Base-by-base conservation (phyloP, 2,797 vertebrate genomes). In the Lemur catta region DNA sequence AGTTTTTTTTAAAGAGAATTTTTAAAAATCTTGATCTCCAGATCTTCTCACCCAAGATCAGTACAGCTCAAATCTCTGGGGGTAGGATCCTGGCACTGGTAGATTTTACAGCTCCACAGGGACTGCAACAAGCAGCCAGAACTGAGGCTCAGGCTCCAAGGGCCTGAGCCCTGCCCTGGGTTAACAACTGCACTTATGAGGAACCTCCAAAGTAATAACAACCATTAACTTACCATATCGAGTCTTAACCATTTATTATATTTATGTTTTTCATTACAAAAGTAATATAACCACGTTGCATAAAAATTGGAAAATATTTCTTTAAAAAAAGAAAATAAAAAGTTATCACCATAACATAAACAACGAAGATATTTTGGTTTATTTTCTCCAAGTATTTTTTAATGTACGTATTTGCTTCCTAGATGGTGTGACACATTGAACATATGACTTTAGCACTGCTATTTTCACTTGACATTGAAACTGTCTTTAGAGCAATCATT, bases 181-280 rank as follows among this genome's bases (percentile, higher is more conserved):
- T 71, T 59, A 92, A n/a, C 10, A 78, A 20, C 6, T 50, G 18
- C 35, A 67, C 38, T 43, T 13, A 79, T 46, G 41, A 93, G 18
- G 35, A 93, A 48, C n/a, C 50, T 65, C 82, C 59, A 75, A 76
- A 78, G 48, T 76, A 88, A 84, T 48, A 94, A 90, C 22, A 71
- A 13, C 35, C n/a, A 69, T 84, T 88, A 72, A 35, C 50, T 84
- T 80, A 90, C 72, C 57, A 85, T 46, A 41, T 22, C 35, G 11
- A 18, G 14, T 43, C 38, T 86, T 52, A 80, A 67, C 57, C 72
- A 38, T 78, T 88, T 35, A 28, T 43, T 59, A 52, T 93, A 87
- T 84, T 91, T 92, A 55, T 93, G 80, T n/a, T 81, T 93, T 95
- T 92, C 80, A 90, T 94, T 88, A 96, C 28, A 79, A 89, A 94